These are phyloP conservation scores for Heliocidaris tuberculata DNA, from an alignment of 35 echinoderm and acorn worm genomes.

Conservation along the genomic window DNA sequence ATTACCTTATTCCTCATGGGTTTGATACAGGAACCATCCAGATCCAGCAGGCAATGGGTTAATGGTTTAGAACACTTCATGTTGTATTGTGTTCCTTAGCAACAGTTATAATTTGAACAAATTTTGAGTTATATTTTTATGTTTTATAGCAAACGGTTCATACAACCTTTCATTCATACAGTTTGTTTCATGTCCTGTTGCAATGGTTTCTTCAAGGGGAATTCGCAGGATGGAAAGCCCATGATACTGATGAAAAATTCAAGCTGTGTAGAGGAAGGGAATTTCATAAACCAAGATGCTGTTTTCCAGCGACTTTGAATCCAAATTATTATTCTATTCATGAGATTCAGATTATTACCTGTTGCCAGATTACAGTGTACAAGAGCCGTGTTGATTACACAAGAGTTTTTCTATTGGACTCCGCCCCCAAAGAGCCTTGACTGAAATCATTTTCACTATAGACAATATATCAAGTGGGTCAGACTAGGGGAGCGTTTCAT, in stretches of 20 bases:
- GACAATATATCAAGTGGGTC: background rate
- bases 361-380: too few species aligned
- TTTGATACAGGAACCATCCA: too few species aligned
- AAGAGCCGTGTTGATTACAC: too few species aligned
- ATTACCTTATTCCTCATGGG: too few species aligned
- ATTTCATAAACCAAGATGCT: background rate
- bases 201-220: background rate
- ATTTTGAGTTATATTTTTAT: background rate
- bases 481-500: too few species aligned
- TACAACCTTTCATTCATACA: background rate
- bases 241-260: background rate
- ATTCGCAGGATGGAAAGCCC: background rate
- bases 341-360: too few species aligned
- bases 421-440: background rate
- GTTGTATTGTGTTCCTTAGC: too few species aligned
- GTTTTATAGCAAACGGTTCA: background rate
- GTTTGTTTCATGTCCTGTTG: constrained; percentile 10
- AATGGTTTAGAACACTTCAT: too few species aligned
- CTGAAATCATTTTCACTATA: background rate
- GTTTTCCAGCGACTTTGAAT: background rate
- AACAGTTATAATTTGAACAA: background rate
- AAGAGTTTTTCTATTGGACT: background rate
- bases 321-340: background rate
- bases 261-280: background rate
- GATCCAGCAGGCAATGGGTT: too few species aligned